These are phyloP conservation scores for Phrynocephalus forsythii DNA, from an alignment of 2,797 vertebrate genomes.

Conservation along the genomic window DNA sequence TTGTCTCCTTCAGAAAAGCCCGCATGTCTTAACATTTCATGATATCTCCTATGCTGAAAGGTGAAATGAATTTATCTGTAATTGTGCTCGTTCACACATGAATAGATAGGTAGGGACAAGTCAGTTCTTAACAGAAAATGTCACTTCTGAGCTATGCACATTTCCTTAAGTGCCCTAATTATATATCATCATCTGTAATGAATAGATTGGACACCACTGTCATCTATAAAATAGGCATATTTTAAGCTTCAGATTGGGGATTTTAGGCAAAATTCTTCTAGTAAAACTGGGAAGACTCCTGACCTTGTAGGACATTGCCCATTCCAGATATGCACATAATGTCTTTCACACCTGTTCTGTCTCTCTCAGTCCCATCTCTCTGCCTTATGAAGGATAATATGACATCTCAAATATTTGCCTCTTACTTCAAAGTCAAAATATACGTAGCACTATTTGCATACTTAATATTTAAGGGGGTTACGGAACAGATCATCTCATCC, in stretches of 20 bases:
- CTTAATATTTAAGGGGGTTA: neutral
- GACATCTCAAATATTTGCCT: conserved; percentile 15
- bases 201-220: neutral
- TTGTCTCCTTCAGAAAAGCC: too few relatives aligned
- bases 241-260: neutral
- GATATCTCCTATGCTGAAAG: too few relatives aligned
- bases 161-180: too few relatives aligned
- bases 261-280: neutral
- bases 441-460: conserved; percentile 6
- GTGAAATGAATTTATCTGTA: neutral
- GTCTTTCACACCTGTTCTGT: neutral
- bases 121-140: neutral
- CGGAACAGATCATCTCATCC: neutral
- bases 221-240: neutral
- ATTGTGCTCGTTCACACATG: neutral
- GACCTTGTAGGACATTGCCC: neutral
- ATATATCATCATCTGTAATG: too few relatives aligned
- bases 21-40: too few relatives aligned
- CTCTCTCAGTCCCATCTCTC: neutral
- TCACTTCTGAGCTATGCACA: too few relatives aligned
- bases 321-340: neutral
- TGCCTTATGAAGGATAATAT: conserved; percentile 8
- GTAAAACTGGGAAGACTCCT: neutral
- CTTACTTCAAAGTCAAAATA: neutral
- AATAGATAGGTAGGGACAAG: neutral